A percentile compares a stretch with the other conserved stretches of the same genome.
Evolutionary conservation across 2,113 vertebrate species (phyloP).

Genomic region (Archocentrus centrarchus): DNA sequence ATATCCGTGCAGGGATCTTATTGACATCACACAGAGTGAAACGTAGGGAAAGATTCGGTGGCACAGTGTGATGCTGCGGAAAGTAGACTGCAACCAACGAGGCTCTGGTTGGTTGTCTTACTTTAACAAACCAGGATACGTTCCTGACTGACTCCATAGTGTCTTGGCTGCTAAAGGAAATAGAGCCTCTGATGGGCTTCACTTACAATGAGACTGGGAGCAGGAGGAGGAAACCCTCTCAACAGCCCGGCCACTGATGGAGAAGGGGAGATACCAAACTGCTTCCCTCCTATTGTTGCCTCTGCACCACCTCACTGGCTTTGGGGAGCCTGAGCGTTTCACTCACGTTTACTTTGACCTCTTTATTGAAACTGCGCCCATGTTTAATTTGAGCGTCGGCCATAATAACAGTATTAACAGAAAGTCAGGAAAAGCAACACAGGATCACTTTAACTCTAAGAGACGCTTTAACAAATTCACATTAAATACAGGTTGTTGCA

Average conservation of each 20-base stretch:
- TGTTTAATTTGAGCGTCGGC: background rate
- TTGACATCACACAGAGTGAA: background rate
- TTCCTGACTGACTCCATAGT: background rate
- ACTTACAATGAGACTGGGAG: too few relatives aligned
- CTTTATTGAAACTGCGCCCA: background rate
- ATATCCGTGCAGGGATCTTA: background rate
- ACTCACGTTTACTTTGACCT: fast-evolving
- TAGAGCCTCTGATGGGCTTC: too few relatives aligned
- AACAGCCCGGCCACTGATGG: too few relatives aligned
- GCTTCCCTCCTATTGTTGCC: background rate
- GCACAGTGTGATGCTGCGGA: too few relatives aligned
- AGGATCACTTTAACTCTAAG: background rate
- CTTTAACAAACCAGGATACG: background rate
- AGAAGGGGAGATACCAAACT: background rate
- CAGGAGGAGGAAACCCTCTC: too few relatives aligned
- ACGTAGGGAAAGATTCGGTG: background rate
- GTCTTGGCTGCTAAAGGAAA: background rate
- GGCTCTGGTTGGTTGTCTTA: too few relatives aligned
- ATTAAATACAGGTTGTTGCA: background rate
- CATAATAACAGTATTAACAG: background rate
- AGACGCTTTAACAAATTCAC: fast-evolving
- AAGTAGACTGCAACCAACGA: too few relatives aligned
- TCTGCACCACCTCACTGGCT: too few relatives aligned
- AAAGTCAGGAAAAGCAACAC: background rate
- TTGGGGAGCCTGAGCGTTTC: too few relatives aligned